Conservation (phyloP, 2,113 vertebrate species). For the Salvelinus sp. region DNA sequence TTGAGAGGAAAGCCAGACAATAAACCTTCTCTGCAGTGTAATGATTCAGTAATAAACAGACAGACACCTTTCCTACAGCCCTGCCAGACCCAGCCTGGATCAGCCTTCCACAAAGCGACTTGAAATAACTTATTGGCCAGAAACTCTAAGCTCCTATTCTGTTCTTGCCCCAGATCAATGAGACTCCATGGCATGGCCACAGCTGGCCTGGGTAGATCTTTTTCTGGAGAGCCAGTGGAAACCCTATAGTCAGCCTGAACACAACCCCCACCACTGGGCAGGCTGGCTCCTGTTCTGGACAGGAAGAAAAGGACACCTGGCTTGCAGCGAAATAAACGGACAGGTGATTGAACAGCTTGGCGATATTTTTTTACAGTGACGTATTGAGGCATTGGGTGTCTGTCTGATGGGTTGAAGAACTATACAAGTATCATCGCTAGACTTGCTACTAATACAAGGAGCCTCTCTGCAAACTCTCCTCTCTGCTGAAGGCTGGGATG, state of each 20-base stretch:
- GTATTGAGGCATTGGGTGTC: too few species aligned
- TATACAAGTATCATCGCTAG: too few species aligned
- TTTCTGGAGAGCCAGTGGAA: not conserved
- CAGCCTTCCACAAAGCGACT: not conserved
- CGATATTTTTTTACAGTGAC: too few species aligned
- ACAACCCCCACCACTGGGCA: not conserved
- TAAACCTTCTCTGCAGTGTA: not conserved
- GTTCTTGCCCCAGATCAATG: not conserved
- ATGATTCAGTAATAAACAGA: not conserved
- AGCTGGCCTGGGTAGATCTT: not conserved
- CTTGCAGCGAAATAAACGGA: too few species aligned
- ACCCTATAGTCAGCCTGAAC: slow-evolving; percentile 1
- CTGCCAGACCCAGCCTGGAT: not conserved
- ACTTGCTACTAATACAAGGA: too few species aligned
- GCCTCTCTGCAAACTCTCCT: too few species aligned
- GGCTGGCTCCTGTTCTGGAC: too few species aligned
- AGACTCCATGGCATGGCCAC: not conserved
- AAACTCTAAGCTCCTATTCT: not conserved
- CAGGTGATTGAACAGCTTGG: too few species aligned
- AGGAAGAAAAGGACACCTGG: too few species aligned
- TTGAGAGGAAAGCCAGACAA: not conserved
- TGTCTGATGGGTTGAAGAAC: too few species aligned
- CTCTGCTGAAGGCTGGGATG: too few species aligned
- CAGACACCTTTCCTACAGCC: too few species aligned
- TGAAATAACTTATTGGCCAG: not conserved